Conservation (phyloP, 2,797 vertebrate species). For the Syndactyla subalaris region DNA sequence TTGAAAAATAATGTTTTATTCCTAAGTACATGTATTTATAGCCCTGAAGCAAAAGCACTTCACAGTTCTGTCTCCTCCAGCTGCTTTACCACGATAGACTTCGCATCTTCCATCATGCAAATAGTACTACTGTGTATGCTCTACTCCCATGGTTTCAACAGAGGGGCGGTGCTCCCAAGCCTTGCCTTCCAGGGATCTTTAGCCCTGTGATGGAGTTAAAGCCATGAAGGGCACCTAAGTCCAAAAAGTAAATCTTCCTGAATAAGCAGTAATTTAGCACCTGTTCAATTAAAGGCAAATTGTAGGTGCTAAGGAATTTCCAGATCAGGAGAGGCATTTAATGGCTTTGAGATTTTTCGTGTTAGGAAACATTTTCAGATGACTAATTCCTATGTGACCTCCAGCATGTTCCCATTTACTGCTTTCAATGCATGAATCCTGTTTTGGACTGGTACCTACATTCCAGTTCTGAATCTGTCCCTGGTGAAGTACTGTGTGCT, state of each 20-base stretch:
- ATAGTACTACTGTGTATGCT: background rate
- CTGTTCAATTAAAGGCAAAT: background rate
- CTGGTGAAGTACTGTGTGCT: background rate
- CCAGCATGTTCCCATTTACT: background rate
- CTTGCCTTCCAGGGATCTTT: background rate
- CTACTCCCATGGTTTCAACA: background rate
- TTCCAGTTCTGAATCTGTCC: background rate
- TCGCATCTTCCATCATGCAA: background rate
- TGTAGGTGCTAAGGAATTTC: background rate
- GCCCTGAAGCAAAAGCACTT: background rate
- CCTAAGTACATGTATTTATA: background rate
- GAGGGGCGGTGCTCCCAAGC: background rate
- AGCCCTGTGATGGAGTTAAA: background rate
- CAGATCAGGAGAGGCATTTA: background rate
- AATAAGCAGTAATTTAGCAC: background rate
- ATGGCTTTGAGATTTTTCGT: background rate
- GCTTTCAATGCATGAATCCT: background rate
- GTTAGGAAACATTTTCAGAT: background rate
- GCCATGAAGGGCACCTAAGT: background rate
- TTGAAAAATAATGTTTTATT: slow-evolving; percentile 23
- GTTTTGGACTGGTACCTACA: background rate
- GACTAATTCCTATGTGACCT: background rate
- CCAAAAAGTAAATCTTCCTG: background rate
- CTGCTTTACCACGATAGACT: background rate
- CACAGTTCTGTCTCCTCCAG: background rate